phyloP scores from a whole-genome alignment of 2,888 invertebrate genomes.

The Melanostoma mellinum region DNA sequence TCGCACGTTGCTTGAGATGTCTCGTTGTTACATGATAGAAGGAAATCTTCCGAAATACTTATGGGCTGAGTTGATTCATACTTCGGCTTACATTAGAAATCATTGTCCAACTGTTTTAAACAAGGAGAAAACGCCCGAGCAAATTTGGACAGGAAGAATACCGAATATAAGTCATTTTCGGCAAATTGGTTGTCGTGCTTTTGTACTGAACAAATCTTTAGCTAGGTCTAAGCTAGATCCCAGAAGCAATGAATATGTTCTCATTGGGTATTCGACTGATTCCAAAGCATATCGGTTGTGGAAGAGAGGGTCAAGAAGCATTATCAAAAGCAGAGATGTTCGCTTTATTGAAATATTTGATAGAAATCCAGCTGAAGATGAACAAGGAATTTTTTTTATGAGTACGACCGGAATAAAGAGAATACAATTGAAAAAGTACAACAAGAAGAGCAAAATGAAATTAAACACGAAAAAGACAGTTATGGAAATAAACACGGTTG shows the following conservation, averaged over 20 bases:
- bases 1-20: conserved; percentile 67
- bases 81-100: conserved; percentile 46
- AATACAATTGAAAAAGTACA: too few relatives aligned
- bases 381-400: too few relatives aligned
- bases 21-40: conserved; percentile 74
- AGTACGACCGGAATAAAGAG: too few relatives aligned
- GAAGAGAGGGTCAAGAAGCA: too few relatives aligned
- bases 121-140: conserved; percentile 47
- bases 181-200: conserved; percentile 32
- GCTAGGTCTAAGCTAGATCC: conserved; percentile 36
- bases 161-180: conserved; percentile 48
- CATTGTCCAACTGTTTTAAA: conserved; percentile 47
- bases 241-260: conserved; percentile 31
- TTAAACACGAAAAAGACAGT: too few relatives aligned
- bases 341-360: too few relatives aligned
- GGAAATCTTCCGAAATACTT: conserved; percentile 71
- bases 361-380: too few relatives aligned
- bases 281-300: too few relatives aligned
- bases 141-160: conserved; percentile 49
- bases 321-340: too few relatives aligned
- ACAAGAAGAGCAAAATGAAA: too few relatives aligned
- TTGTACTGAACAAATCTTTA: conserved; percentile 30
- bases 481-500: too few relatives aligned
- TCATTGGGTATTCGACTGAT: not conserved
- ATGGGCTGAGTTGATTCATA: conserved; percentile 64